These are phyloP conservation scores for Sarotherodon lohbergeri DNA, from an alignment of 2,113 vertebrate genomes.

Conservation along the genomic window DNA sequence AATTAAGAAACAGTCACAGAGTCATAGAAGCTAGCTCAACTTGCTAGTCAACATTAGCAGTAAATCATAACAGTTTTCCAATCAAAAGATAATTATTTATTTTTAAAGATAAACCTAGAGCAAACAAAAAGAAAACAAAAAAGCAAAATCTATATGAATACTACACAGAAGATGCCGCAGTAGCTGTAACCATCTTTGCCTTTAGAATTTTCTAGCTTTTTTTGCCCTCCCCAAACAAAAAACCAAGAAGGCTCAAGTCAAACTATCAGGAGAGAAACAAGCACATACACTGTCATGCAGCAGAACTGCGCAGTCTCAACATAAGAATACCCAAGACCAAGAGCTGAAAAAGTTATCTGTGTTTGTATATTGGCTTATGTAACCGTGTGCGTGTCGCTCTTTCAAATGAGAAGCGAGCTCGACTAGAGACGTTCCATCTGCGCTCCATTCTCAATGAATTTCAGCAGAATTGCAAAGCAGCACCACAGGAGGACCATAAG, in stretches of 20 bases:
- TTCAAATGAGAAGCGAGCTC: neutral
- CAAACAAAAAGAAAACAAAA: neutral
- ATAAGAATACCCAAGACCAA: neutral
- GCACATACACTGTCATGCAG: neutral
- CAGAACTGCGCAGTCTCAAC: neutral
- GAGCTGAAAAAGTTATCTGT: neutral
- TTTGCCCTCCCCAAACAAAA: neutral
- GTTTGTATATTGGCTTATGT: neutral
- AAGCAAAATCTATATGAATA: neutral
- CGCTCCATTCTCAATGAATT: neutral
- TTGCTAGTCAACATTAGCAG: neutral
- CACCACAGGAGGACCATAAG: neutral
- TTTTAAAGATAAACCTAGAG: neutral
- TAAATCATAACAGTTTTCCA: neutral
- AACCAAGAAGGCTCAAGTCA: neutral
- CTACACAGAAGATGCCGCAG: neutral
- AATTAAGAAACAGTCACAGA: neutral
- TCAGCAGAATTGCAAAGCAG: conserved; percentile 1
- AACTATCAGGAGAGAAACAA: neutral
- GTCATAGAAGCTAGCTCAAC: neutral
- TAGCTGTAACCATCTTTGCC: neutral
- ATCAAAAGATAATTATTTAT: neutral
- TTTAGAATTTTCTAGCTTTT: neutral
- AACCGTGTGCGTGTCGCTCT: neutral
- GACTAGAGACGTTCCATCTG: neutral